These are phyloP conservation scores for Drosophila engyochracea DNA, from an alignment of 2,888 invertebrate genomes.

Conservation along the genomic window DNA sequence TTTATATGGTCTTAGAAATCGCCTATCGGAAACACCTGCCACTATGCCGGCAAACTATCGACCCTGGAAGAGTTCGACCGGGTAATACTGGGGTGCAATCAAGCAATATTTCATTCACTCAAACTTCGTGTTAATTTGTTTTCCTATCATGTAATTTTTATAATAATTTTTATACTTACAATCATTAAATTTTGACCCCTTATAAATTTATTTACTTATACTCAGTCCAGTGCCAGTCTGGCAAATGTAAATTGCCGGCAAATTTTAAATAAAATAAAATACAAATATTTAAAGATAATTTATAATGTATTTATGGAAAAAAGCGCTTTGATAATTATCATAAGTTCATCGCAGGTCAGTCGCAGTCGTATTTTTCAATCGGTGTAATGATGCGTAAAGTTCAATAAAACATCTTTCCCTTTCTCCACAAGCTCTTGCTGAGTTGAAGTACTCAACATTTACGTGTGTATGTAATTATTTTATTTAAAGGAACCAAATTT, in stretches of 20 bases:
- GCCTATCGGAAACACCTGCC: not conserved
- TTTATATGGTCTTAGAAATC: not conserved
- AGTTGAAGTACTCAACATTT: not conserved
- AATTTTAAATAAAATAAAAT: not conserved
- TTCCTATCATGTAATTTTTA: not conserved
- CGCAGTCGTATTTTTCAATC: not conserved
- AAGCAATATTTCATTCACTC: not conserved
- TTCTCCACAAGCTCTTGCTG: not conserved
- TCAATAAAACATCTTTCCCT: not conserved
- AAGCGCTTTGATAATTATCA: not conserved
- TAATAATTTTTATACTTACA: not conserved
- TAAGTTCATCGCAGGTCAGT: not conserved
- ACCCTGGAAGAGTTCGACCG: not conserved
- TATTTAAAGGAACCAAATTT: not conserved
- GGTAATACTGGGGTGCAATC: not conserved
- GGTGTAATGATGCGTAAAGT: not conserved
- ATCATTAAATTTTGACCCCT: not conserved
- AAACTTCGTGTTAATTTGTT: not conserved
- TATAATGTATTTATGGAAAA: not conserved
- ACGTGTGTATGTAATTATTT: not conserved
- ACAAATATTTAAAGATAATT: not conserved
- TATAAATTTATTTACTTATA: not conserved
- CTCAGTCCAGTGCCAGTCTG: not conserved
- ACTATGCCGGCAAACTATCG: not conserved
- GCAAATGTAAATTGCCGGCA: not conserved